These are phyloP conservation scores for Lymantria monacha DNA, from an alignment of 2,888 invertebrate species.

Conservation along the genomic window DNA sequence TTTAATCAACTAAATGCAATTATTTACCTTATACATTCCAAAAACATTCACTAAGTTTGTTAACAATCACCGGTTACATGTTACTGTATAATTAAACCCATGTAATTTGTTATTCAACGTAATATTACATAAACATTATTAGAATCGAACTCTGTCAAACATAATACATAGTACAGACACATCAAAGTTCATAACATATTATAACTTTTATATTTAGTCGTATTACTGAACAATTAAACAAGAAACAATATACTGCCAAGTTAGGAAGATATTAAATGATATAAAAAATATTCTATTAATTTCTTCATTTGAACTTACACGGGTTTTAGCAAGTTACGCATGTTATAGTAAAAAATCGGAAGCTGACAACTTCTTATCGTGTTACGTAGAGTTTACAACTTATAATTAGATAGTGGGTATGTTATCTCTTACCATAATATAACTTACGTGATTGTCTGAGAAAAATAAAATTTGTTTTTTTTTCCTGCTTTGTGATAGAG, in stretches of 20 bases:
- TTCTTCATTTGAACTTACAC: neutral
- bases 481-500: too few relatives aligned
- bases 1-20: neutral
- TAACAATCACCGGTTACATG: conserved; percentile 22
- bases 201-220: neutral
- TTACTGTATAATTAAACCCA: conserved; percentile 11
- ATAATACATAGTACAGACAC: neutral
- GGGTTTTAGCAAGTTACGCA: conserved; percentile 25
- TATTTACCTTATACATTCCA: conserved; percentile 6
- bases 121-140: conserved; percentile 19
- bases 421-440: neutral
- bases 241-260: neutral
- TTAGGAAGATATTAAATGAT: neutral
- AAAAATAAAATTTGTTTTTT: neutral
- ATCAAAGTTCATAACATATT: neutral
- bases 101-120: conserved; percentile 32
- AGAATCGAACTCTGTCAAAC: conserved; percentile 8
- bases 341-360: conserved; percentile 31
- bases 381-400: conserved; percentile 29
- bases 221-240: neutral
- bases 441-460: neutral
- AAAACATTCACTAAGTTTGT: conserved; percentile 14
- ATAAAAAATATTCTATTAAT: neutral
- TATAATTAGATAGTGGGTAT: neutral
- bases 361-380: conserved; percentile 18